Evolutionary conservation across 2,888 invertebrate species (phyloP), one percentile per base, ranked within the genome.

Genomic region (Drosophila anomalipes): DNA sequence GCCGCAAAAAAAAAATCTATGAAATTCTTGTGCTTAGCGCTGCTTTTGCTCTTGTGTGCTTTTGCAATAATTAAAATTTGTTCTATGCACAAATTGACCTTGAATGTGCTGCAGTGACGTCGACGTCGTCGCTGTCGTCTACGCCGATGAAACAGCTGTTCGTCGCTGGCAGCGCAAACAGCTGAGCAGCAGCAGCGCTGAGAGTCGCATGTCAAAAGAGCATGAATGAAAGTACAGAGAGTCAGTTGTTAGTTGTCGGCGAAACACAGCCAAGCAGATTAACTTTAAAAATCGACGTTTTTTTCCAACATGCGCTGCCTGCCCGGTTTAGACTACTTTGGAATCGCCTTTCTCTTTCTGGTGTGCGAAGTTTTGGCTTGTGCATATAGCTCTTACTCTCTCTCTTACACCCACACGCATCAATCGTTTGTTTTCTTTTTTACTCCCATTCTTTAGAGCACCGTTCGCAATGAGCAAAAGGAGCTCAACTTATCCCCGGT

Each of bases 401-500:
- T 56, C 9, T 39, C 12, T 26, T 37, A 56, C 6, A 26, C 30
- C 33, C 47, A 63, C 62, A 70, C 60, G 63, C 26, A 68, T 56
- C 12, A 53, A 10, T 4, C 16, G 9, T 39, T 47, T 30, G 3
- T 26, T 52, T 56, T 63, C 30, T 66, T 32, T 44, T 4, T 28
- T 6, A n/a, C 52, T n/a, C 30, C 28, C 12, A 14, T 52, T 47
- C 26, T n/a, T 47, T 28, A 93, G 93, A 91, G 89, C 71, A 92
- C 91, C 59, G 92, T 93, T 32, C 91, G 91, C 68, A 92, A 89
- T 81, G 93, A 93, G 69, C 93, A 93, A 69, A 91, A 92, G 68
- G 92, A 93, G 54, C 74, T 93, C 30, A 92, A 77, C 39, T 83
- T 93, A 7, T 67, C 62, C 4, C 93, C 93, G 3, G 91, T 90